Conservation (phyloP, 1,140 invertebrate species). For the Orius insidiosus region DNA sequence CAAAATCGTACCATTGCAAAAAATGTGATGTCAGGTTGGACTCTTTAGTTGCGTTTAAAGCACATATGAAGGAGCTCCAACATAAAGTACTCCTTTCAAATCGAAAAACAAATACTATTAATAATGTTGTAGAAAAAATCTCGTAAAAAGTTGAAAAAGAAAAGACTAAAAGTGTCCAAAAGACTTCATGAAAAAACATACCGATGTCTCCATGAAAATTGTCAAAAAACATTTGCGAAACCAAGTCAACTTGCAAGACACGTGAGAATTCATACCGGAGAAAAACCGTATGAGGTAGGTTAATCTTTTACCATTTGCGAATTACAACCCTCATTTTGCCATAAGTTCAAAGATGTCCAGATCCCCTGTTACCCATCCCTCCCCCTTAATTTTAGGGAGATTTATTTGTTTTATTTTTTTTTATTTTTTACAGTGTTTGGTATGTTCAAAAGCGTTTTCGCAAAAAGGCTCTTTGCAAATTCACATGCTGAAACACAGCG, state of each 20-base stretch:
- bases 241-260: conserved; percentile 39
- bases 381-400: too few species aligned
- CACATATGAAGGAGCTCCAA: conserved; percentile 35
- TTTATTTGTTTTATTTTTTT: too few species aligned
- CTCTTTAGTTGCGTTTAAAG: conserved; percentile 23
- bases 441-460: conserved; percentile 42
- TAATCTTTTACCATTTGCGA: too few species aligned
- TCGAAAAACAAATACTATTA: background rate
- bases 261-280: conserved; percentile 42
- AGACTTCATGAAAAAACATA: conserved; percentile 12
- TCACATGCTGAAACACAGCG: conserved; percentile 42
- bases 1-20: conserved; percentile 24
- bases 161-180: conserved; percentile 17
- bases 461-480: conserved; percentile 52
- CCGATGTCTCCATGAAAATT: conserved; percentile 25
- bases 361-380: too few species aligned
- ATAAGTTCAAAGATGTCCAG: too few species aligned
- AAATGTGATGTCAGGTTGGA: conserved; percentile 27
- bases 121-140: background rate
- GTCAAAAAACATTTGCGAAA: conserved; percentile 38
- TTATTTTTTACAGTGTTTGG: conserved; percentile 33
- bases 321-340: too few species aligned
- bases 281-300: conserved; percentile 40
- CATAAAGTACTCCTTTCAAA: conserved; percentile 31
- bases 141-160: conserved; percentile 13